Evolutionary conservation across 2,113 vertebrate genomes (phyloP).

Genomic region (Campylomormyrus tamandua): DNA sequence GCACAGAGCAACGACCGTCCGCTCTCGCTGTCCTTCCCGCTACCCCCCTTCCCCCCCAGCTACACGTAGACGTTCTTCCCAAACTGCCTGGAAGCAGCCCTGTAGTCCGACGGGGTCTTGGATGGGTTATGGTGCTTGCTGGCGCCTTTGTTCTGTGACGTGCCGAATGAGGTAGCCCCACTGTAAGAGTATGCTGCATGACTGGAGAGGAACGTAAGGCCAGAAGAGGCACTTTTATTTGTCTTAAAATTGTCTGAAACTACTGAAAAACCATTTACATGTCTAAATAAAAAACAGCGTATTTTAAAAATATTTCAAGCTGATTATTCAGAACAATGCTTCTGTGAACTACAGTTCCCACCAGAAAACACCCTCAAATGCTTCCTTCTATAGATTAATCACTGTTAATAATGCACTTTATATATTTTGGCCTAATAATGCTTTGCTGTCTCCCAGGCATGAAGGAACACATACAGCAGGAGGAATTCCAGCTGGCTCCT

Average conservation of each 20-base stretch:
- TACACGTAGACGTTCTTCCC: conserved; percentile 67
- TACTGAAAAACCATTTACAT: not conserved
- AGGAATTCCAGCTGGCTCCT: not conserved
- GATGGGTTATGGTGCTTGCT: conserved; percentile 48
- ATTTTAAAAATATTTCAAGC: not conserved
- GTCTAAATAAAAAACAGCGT: not conserved
- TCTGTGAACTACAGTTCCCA: not conserved
- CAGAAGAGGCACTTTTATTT: not conserved
- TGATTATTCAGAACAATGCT: not conserved
- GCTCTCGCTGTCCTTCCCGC: not conserved
- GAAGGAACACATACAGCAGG: not conserved
- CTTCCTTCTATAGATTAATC: not conserved
- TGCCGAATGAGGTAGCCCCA: conserved; percentile 63
- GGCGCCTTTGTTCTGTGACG: conserved; percentile 62
- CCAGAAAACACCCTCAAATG: not conserved
- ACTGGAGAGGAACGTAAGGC: conserved; percentile 25
- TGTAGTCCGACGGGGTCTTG: conserved; percentile 45
- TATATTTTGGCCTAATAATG: not conserved
- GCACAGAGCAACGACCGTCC: not conserved
- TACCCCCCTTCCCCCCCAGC: conserved; percentile 5
- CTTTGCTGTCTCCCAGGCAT: not conserved
- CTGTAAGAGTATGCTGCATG: conserved; percentile 62
- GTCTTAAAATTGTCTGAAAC: not conserved
- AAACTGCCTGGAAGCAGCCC: conserved; percentile 56
- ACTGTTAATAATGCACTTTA: not conserved